phyloP scores from a whole-genome alignment of 2,888 invertebrate genomes.

The Nemotelus pantherinus region DNA sequence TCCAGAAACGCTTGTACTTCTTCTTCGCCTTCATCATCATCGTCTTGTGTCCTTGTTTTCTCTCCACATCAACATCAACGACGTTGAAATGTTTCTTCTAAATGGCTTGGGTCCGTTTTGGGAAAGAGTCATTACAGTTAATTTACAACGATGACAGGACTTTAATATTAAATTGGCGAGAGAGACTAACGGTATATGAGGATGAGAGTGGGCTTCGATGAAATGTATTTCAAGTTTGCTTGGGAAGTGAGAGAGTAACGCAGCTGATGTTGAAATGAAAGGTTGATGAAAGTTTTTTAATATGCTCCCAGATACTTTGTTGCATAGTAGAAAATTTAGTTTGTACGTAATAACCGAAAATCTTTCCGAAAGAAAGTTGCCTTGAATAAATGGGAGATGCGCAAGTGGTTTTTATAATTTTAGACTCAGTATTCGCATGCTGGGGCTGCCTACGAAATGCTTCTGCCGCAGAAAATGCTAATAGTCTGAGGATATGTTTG shows the following conservation, averaged over 20 bases:
- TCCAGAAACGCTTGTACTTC: background rate
- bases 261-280: conserved; percentile 27
- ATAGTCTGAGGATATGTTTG: too few species aligned
- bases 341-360: background rate
- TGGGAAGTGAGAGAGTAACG: background rate
- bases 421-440: background rate
- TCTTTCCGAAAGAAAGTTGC: background rate
- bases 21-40: background rate
- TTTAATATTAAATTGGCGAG: conserved; percentile 28
- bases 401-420: conserved; percentile 26
- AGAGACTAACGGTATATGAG: background rate
- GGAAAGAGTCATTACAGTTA: conserved; percentile 22
- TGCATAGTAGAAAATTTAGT: background rate
- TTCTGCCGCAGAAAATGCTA: too few species aligned
- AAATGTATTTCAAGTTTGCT: background rate
- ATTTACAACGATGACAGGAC: conserved; percentile 37
- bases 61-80: background rate
- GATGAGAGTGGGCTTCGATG: conserved; percentile 1
- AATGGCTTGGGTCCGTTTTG: conserved; percentile 18
- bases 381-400: conserved; percentile 9
- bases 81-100: background rate
- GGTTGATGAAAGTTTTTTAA: conserved; percentile 42
- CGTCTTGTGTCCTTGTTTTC: background rate
- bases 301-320: conserved; percentile 28
- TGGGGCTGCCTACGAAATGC: too few species aligned